These are phyloP conservation scores for Agrochola litura DNA, from an alignment of 2,888 invertebrate species.

Conservation along the genomic window DNA sequence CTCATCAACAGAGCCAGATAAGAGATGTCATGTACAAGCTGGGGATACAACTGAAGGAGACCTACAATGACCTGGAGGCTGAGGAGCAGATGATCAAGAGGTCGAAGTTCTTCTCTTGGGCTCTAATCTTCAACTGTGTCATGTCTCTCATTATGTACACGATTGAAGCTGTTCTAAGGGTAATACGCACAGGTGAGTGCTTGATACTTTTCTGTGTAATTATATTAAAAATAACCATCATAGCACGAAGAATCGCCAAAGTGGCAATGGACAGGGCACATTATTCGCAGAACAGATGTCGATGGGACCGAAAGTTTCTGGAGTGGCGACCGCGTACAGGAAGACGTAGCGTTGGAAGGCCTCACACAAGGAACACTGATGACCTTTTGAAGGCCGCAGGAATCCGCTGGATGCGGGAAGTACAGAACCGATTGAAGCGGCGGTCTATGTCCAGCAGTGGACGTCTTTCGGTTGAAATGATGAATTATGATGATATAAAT, in stretches of 20 bases:
- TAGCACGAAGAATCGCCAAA: not conserved
- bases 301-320: not conserved
- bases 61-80: slow-evolving; percentile 36
- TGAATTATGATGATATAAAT: not conserved
- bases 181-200: slow-evolving; percentile 40
- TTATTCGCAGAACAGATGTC: not conserved
- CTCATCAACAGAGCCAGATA: slow-evolving; percentile 29
- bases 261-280: too few species aligned
- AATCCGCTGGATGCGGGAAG: not conserved
- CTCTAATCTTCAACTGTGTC: slow-evolving; percentile 36
- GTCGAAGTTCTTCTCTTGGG: slow-evolving; percentile 44
- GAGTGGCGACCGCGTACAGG: not conserved
- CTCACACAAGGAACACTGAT: not conserved
- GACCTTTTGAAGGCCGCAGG: not conserved
- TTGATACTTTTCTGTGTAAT: not conserved
- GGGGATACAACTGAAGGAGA: slow-evolving; percentile 43
- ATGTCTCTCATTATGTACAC: slow-evolving; percentile 39
- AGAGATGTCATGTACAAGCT: slow-evolving; percentile 43
- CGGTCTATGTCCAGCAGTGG: too few species aligned
- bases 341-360: not conserved
- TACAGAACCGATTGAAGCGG: not conserved
- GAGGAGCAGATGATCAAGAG: slow-evolving; percentile 52
- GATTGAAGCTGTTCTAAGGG: slow-evolving; percentile 38
- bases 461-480: not conserved
- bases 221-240: too few species aligned